These are phyloP conservation scores for Pilophorus perplexus DNA, from an alignment of 2,888 invertebrate genomes.

Conservation along the genomic window DNA sequence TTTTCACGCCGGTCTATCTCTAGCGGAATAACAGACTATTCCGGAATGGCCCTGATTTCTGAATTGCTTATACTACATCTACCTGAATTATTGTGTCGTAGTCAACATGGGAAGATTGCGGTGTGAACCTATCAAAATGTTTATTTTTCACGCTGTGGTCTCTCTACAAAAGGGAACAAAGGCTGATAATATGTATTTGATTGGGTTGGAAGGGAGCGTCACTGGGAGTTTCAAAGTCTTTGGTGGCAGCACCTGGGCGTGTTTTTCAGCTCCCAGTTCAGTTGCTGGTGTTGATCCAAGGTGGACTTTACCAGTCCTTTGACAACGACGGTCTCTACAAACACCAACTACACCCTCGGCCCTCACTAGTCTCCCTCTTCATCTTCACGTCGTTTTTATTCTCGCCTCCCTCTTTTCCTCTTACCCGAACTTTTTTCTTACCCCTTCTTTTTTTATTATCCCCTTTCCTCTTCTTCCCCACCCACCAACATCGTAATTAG, in stretches of 20 bases:
- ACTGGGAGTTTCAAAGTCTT: not conserved
- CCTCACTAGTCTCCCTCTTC: not conserved
- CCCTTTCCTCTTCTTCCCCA: not conserved
- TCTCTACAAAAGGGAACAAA: not conserved
- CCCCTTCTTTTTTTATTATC: constrained; percentile 17
- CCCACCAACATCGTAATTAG: constrained; percentile 17
- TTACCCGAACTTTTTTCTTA: not conserved
- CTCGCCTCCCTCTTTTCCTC: not conserved
- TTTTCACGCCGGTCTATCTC: too few species aligned
- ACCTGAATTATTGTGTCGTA: too few species aligned
- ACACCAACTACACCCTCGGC: not conserved
- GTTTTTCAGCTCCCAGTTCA: constrained; percentile 8
- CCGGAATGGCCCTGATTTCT: too few species aligned
- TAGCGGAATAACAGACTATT: too few species aligned
- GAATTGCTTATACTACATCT: too few species aligned
- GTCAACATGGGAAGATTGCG: too few species aligned
- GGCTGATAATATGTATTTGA: constrained; percentile 11
- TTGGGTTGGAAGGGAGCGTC: not conserved
- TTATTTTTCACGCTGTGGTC: not conserved
- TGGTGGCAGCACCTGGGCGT: not conserved
- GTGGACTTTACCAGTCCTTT: not conserved
- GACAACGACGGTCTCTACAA: not conserved
- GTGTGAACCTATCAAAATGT: too few species aligned
- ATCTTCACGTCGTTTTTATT: not conserved
- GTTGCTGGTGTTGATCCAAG: too few species aligned